These are phyloP conservation scores for Clarias fuscus DNA, from an alignment of 2,797 vertebrate species.

Conservation along the genomic window DNA sequence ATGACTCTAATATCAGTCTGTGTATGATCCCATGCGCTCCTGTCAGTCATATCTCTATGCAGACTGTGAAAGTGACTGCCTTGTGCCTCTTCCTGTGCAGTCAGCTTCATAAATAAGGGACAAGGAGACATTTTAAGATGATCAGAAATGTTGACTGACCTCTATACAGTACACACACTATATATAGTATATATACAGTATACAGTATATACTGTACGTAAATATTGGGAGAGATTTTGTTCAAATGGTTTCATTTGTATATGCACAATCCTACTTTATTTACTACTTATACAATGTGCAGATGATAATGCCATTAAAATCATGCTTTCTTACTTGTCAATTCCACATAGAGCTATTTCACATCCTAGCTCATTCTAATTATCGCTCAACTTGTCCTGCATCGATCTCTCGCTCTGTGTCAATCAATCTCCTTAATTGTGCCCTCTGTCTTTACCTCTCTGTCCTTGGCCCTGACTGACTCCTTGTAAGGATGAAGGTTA, in stretches of 20 bases:
- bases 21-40: not conserved
- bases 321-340: not conserved
- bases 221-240: not conserved
- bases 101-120: conserved; percentile 4
- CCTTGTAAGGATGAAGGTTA: not conserved
- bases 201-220: no score
- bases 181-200: no score
- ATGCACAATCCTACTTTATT: not conserved
- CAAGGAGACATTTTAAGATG: conserved; percentile 8
- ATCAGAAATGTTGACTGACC: conserved; percentile 4
- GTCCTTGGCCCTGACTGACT: not conserved
- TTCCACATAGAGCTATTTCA: not conserved
- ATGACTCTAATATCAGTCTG: not conserved
- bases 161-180: no score
- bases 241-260: not conserved
- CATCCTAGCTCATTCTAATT: not conserved
- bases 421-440: not conserved
- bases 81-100: not conserved
- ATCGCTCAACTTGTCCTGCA: not conserved
- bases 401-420: not conserved
- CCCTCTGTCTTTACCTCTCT: not conserved
- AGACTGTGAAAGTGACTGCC: not conserved
- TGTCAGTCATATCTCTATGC: conserved; percentile 15
- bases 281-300: not conserved
- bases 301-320: not conserved